phyloP scores from a whole-genome alignment of 1,140 invertebrate species.

The Drosophila parvula region DNA sequence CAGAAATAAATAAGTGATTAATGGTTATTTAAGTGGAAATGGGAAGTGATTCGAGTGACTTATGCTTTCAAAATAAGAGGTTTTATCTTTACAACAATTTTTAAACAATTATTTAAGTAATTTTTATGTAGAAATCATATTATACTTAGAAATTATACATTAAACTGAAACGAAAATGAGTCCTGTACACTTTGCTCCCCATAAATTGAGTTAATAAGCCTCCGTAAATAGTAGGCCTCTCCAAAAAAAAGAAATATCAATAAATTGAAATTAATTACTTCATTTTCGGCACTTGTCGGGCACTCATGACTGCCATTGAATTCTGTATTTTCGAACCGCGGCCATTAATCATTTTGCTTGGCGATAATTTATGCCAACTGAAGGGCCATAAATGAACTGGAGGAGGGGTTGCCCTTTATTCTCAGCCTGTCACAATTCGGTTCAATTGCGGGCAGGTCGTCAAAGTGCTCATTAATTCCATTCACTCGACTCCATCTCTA shows the following conservation, averaged over 20 bases:
- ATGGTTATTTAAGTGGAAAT: not conserved
- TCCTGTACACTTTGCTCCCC: not conserved
- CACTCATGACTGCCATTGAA: conserved; percentile 19
- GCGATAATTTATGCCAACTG: conserved; percentile 37
- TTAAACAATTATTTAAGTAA: too few relatives aligned
- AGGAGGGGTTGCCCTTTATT: conserved; percentile 12
- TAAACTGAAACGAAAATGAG: not conserved
- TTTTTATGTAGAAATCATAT: too few relatives aligned
- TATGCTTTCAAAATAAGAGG: too few relatives aligned
- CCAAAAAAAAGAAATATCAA: conserved; percentile 7
- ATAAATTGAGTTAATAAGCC: conserved; percentile 5
- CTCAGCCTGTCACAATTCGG: conserved; percentile 41
- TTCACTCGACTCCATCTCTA: conserved; percentile 30
- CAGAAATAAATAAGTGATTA: not conserved
- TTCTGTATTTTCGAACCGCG: conserved; percentile 8
- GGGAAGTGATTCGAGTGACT: too few relatives aligned
- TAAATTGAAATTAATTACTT: conserved; percentile 34
- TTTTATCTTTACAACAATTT: not conserved
- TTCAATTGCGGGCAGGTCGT: conserved; percentile 49
- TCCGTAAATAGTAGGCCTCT: not conserved
- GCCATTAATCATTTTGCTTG: conserved; percentile 40
- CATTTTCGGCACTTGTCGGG: conserved; percentile 22
- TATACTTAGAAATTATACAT: too few relatives aligned
- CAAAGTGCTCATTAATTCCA: conserved; percentile 70
- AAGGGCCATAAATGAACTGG: conserved; percentile 12